These are phyloP conservation scores for Aquatica leii DNA, from an alignment of 2,888 invertebrate species.

Conservation along the genomic window DNA sequence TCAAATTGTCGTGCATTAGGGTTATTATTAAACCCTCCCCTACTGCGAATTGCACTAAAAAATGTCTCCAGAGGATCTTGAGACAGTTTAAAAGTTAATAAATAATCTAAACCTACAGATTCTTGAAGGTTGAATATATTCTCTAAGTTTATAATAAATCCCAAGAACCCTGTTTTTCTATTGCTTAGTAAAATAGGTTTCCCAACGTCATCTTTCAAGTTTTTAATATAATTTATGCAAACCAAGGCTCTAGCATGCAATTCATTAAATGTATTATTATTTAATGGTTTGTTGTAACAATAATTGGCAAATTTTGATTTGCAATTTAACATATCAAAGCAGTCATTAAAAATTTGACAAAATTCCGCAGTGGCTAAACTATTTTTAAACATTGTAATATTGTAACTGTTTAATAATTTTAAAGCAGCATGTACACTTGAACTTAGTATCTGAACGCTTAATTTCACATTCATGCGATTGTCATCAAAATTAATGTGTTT, in stretches of 20 bases:
- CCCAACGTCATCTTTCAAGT: slow-evolving; percentile 16
- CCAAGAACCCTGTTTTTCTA: slow-evolving; percentile 24
- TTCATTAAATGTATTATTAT: background rate
- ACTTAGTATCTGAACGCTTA: background rate
- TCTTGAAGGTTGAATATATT: background rate
- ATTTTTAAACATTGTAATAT: background rate
- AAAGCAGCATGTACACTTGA: background rate
- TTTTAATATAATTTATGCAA: background rate
- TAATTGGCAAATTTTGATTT: slow-evolving; percentile 25
- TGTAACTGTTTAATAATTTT: background rate
- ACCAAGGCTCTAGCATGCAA: background rate
- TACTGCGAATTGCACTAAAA: slow-evolving; percentile 28
- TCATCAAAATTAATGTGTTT: slow-evolving; percentile 13
- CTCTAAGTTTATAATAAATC: slow-evolving; percentile 15
- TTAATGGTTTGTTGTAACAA: slow-evolving; percentile 4
- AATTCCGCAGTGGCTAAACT: slow-evolving; percentile 24
- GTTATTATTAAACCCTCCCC: slow-evolving; percentile 35
- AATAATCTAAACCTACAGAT: background rate
- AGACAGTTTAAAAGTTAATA: slow-evolving; percentile 22
- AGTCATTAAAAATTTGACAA: slow-evolving; percentile 40
- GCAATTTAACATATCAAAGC: slow-evolving; percentile 46
- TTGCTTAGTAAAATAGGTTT: background rate
- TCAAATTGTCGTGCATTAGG: slow-evolving; percentile 34
- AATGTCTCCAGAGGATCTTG: slow-evolving; percentile 37
- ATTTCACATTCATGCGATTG: slow-evolving; percentile 43